A percentile compares a stretch with the other conserved stretches of the same genome.
These are phyloP conservation scores for Ceratitis capitata DNA, from an alignment of 1,140 invertebrate species.

Conservation along the genomic window DNA sequence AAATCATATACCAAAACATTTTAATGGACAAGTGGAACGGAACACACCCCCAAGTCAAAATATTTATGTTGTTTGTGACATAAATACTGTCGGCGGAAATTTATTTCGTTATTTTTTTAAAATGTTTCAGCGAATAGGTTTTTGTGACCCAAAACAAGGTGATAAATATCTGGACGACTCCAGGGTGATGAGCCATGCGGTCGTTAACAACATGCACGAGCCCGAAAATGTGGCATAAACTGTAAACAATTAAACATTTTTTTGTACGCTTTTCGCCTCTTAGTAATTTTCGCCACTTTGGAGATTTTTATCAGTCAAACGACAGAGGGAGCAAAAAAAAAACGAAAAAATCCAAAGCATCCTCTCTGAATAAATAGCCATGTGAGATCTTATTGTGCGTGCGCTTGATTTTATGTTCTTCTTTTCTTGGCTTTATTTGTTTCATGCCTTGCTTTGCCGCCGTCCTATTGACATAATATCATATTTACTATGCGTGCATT, in stretches of 20 bases:
- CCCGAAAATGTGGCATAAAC: neutral
- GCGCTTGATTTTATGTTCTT: neutral
- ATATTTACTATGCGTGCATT: neutral
- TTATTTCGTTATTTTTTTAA: neutral
- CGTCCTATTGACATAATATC: neutral
- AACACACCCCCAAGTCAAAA: neutral
- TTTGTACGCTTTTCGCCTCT: neutral
- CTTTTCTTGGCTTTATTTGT: neutral
- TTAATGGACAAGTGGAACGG: neutral
- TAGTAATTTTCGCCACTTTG: slow-evolving; percentile 16
- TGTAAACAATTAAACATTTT: neutral
- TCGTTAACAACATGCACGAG: neutral
- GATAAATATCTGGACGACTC: slow-evolving; percentile 1
- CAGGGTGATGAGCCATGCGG: neutral
- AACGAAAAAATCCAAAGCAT: neutral
- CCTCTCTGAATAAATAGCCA: neutral
- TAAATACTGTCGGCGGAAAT: neutral
- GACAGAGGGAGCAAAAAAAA: neutral
- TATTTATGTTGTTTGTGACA: too few relatives aligned
- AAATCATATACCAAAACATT: too few relatives aligned
- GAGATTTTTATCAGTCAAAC: neutral
- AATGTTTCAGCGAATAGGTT: neutral
- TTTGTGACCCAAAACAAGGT: neutral
- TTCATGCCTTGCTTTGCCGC: neutral
- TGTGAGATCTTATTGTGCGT: neutral